Percentiles rank a stretch among this genome's conserved stretches.
phyloP scores from a whole-genome alignment of 1,140 invertebrate genomes.

The Piezodorus guildinii region DNA sequence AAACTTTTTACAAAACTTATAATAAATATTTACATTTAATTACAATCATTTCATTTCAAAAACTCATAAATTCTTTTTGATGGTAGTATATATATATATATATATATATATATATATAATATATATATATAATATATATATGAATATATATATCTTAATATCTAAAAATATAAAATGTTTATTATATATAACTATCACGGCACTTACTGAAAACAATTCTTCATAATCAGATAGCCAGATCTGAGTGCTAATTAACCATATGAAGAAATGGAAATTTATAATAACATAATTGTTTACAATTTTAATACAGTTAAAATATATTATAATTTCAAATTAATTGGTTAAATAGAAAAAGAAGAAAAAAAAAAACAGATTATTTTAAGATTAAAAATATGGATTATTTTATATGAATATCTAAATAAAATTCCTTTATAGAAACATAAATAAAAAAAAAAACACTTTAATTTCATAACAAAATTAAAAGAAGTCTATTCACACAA shows the following conservation, averaged over 20 bases:
- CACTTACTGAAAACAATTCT: neutral
- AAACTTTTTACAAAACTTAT: conserved; percentile 5
- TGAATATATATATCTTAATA: neutral
- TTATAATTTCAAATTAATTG: neutral
- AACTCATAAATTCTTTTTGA: neutral
- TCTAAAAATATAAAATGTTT: conserved; percentile 6
- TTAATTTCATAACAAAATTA: neutral
- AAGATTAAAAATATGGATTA: neutral
- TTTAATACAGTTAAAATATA: neutral
- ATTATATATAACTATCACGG: conserved; percentile 2
- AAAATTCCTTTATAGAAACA: neutral
- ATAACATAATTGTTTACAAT: neutral
- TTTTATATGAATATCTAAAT: neutral
- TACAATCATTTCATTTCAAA: neutral
- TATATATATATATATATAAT: no score
- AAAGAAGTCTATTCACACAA: neutral
- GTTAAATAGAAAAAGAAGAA: neutral
- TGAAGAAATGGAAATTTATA: neutral
- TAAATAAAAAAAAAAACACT: neutral
- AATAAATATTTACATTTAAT: conserved; percentile 3
- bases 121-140: no score
- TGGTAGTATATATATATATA: neutral
- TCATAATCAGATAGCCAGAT: neutral
- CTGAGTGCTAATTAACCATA: neutral
- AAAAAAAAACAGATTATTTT: neutral